Evolutionary conservation across 2,888 invertebrate species (phyloP).

Genomic region (Cecidostiba fungosa): DNA sequence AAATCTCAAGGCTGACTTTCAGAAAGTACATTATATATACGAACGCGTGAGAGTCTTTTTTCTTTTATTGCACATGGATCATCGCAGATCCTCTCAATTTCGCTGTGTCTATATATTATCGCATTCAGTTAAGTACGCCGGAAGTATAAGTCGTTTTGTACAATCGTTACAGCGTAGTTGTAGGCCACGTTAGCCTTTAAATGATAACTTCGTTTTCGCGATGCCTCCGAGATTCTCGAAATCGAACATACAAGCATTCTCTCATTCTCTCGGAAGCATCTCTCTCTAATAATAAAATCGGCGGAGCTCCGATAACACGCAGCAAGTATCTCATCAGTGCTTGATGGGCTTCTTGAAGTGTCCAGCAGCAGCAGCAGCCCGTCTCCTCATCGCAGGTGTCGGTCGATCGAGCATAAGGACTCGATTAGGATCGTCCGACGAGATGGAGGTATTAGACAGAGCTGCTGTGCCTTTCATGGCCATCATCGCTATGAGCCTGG

Average conservation of each 20-base stretch:
- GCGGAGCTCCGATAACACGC: constrained; percentile 42
- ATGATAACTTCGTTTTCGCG: not conserved
- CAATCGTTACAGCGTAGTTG: constrained; percentile 51
- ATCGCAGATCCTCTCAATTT: constrained; percentile 56
- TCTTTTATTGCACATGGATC: constrained; percentile 77
- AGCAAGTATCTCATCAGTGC: constrained; percentile 70
- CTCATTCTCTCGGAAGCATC: too few species aligned
- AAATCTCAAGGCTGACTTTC: constrained; percentile 19
- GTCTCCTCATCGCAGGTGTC: constrained; percentile 64
- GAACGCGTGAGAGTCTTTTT: constrained; percentile 58
- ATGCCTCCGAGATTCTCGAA: too few species aligned
- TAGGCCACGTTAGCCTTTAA: constrained; percentile 21
- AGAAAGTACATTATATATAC: constrained; percentile 35
- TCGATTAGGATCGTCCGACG: constrained; percentile 67
- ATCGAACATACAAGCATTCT: too few species aligned
- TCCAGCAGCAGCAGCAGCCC: constrained; percentile 75
- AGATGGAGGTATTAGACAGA: not conserved
- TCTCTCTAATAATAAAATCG: too few species aligned
- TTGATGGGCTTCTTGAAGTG: constrained; percentile 78
- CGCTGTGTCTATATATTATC: constrained; percentile 36
- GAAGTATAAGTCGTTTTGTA: constrained; percentile 58
- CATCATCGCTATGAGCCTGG: constrained; percentile 68
- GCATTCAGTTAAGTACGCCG: constrained; percentile 56
- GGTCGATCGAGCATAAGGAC: constrained; percentile 78
- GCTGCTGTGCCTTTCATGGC: not conserved